Evolutionary conservation across 1,140 invertebrate species (phyloP).

Genomic region (Penaeus chinensis): DNA sequence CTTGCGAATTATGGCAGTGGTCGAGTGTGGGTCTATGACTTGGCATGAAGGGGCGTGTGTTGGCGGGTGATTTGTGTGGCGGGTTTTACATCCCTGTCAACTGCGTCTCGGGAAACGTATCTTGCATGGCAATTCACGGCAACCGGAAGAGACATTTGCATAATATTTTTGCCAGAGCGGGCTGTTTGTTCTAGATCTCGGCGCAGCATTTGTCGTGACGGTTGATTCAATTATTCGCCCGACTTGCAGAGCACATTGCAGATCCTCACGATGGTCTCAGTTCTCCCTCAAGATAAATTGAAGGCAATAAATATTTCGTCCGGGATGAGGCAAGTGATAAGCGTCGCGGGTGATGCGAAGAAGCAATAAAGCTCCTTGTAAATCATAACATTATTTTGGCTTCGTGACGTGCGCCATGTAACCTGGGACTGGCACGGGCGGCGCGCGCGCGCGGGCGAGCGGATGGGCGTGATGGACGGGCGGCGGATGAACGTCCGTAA

Average conservation of each 20-base stretch:
- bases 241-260: too few relatives aligned
- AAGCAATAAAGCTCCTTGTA: neutral
- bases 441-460: slow-evolving; percentile 15
- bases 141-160: too few relatives aligned
- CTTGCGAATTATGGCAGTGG: slow-evolving; percentile 16
- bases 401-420: too few relatives aligned
- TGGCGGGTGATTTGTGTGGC: neutral
- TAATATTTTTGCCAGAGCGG: too few relatives aligned
- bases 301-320: slow-evolving; percentile 1
- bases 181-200: too few relatives aligned
- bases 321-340: neutral
- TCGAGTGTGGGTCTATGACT: slow-evolving; percentile 8
- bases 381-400: slow-evolving; percentile 20
- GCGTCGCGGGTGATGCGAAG: slow-evolving; percentile 10
- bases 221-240: too few relatives aligned
- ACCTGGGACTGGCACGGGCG: neutral
- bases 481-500: neutral
- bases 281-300: too few relatives aligned
- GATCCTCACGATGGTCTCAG: too few relatives aligned
- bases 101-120: too few relatives aligned
- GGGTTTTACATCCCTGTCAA: too few relatives aligned
- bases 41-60: neutral
- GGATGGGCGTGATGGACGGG: neutral
- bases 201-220: too few relatives aligned
- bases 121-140: too few relatives aligned